A percentile compares a stretch with the other conserved stretches of the same genome.
Evolutionary conservation across 1,140 invertebrate species (phyloP).

Genomic region (Neotoxoptera formosana): DNA sequence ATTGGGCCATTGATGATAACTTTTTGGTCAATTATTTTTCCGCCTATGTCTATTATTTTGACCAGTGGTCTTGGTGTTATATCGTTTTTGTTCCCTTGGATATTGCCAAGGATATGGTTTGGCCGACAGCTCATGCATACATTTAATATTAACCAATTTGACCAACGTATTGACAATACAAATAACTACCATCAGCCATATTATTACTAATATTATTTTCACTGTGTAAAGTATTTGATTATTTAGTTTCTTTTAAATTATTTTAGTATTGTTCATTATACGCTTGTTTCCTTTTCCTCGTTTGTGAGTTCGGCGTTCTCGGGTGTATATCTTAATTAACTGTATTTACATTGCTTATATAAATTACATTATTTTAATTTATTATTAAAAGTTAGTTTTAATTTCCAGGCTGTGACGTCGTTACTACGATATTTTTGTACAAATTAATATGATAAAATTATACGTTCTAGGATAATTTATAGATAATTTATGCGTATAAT

Average conservation of each 20-base stretch:
- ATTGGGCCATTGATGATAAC: slow-evolving; percentile 61
- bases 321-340: slow-evolving; percentile 27
- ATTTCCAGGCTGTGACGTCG: slow-evolving; percentile 51
- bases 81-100: slow-evolving; percentile 62
- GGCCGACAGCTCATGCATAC: slow-evolving; percentile 51
- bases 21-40: slow-evolving; percentile 62
- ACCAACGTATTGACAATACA: neutral
- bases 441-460: neutral
- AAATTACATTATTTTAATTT: neutral
- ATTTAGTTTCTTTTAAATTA: neutral
- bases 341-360: neutral
- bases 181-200: neutral
- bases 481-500: slow-evolving; percentile 43
- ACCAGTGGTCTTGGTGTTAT: slow-evolving; percentile 61
- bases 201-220: slow-evolving; percentile 25
- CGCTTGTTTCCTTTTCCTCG: neutral
- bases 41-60: slow-evolving; percentile 62
- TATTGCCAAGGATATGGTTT: slow-evolving; percentile 60
- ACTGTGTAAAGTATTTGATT: neutral
- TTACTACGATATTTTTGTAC: slow-evolving; percentile 18
- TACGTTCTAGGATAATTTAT: neutral
- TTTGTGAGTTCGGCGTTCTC: neutral
- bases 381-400: slow-evolving; percentile 45
- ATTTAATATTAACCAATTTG: neutral
- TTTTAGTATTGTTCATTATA: neutral